Base-by-base conservation (phyloP, 1,140 invertebrate genomes). In the Rhagoletis pomonella region DNA sequence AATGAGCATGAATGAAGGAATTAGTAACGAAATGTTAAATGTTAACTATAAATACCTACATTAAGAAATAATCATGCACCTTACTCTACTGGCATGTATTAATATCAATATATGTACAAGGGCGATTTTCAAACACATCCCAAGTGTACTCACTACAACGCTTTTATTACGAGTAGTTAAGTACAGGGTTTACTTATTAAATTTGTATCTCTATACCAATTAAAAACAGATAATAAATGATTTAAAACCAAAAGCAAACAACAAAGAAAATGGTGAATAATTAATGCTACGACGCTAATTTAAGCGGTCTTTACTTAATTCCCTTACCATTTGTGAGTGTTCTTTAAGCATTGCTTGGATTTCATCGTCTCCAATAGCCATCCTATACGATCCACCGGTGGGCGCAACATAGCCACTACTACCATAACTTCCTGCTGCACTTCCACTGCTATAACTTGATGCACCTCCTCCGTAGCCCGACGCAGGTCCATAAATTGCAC, bases 321-420 rank as follows among this genome's bases (percentile, higher is more conserved):
- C 88, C 88, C 12, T 89, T 89, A 89, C 73, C 73, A 55, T 50
- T 5, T 92, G 90, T 58, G 64, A 17, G 62, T 67, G 77, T 69
- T 89, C 85, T n/a, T 88, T 89, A 67, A 92, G 87, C 91, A 92
- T 92, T 0, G 77, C 65, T 7, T 89, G 89, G n/a, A 92, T 92
- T 81, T 91, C 90, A 14, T 92, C 91, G 59, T 90, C 89, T n/a
- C 91, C 91, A 44, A 91, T 60, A 42, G 91, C 91, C 0, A 90
- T 89, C n/a, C 91, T 77, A 50, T 92, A 92, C 4, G 81, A 88
- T 6, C 69, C 85, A 10, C n/a, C 59, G 17, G 58, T 73, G 39
- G 87, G 62, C 6, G 86, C 84, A 29, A 59, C 60, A 85, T 87
- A 85, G 29, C 60, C 88, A 44, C 50, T 60, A 47, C 81, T 59